These are phyloP conservation scores for Chondrosia reniformis DNA, from an alignment of 37 sponge, comb jelly and placozoan genomes.

Conservation along the genomic window DNA sequence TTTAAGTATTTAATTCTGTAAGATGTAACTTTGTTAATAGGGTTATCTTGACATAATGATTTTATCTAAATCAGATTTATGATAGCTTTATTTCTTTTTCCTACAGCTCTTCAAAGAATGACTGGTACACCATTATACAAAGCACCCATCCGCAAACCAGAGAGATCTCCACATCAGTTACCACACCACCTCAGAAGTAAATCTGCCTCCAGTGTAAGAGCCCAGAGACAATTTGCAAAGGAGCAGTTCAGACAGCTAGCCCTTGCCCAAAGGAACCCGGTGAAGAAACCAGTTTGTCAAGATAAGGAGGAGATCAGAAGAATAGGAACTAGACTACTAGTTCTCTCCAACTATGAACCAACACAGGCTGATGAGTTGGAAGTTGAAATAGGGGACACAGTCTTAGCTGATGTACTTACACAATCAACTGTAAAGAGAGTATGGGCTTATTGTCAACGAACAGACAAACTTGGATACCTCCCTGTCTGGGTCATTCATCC, in stretches of 20 bases:
- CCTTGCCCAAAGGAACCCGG: slow-evolving; percentile 23
- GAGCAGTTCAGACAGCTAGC: slow-evolving; percentile 74
- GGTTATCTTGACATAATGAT: too few relatives aligned
- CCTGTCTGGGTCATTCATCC: slow-evolving; percentile 68
- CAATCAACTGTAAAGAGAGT: slow-evolving; percentile 64
- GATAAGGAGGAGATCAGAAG: slow-evolving; percentile 72
- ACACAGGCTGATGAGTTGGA: slow-evolving; percentile 55
- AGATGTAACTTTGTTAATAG: too few relatives aligned
- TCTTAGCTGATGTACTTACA: slow-evolving; percentile 65
- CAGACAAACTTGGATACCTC: slow-evolving; percentile 57
- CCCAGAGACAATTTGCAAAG: slow-evolving; percentile 52
- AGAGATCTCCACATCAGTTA: background rate
- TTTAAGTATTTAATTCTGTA: too few relatives aligned
- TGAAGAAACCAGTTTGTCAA: slow-evolving; percentile 55
- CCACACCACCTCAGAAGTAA: background rate
- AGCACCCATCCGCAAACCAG: background rate
- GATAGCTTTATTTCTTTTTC: background rate
- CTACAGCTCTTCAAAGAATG: slow-evolving; percentile 19
- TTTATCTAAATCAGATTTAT: too few relatives aligned
- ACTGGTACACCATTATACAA: background rate
- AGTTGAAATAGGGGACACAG: slow-evolving; percentile 58
- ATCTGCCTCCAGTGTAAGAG: background rate
- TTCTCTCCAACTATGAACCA: slow-evolving; percentile 74
- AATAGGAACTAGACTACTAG: slow-evolving; percentile 63
- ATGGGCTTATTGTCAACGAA: slow-evolving; percentile 72